These are phyloP conservation scores for Montipora cactus DNA, from an alignment of 64 coral and sea anemone genomes.

Conservation along the genomic window DNA sequence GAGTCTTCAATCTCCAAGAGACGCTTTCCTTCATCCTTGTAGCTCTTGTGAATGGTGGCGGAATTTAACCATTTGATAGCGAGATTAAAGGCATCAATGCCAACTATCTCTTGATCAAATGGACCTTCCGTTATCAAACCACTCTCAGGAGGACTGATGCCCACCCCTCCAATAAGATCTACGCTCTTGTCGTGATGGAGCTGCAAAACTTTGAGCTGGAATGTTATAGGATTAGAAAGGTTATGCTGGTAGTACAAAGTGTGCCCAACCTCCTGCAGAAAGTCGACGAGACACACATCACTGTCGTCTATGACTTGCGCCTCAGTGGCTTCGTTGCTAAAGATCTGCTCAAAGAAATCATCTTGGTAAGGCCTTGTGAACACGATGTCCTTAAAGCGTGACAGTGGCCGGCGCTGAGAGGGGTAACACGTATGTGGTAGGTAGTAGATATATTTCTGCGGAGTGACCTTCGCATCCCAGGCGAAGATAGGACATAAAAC, in stretches of 20 bases:
- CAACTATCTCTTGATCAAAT: slow-evolving; percentile 1
- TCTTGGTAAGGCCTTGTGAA: neutral
- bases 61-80: slow-evolving; percentile 27
- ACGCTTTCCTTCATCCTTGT: slow-evolving; percentile 9
- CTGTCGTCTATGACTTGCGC: neutral
- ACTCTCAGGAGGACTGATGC: slow-evolving; percentile 2
- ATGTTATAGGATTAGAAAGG: neutral
- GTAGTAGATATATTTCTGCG: neutral
- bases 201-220: slow-evolving; percentile 3
- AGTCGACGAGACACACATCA: slow-evolving; percentile 2
- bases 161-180: slow-evolving; percentile 15
- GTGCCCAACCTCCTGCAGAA: neutral
- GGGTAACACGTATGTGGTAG: slow-evolving; percentile 22
- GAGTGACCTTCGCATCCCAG: neutral
- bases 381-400: slow-evolving; percentile 10
- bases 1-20: neutral
- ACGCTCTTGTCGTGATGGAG: neutral
- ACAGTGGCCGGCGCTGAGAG: slow-evolving; percentile 11
- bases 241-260: slow-evolving; percentile 36
- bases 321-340: neutral
- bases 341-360: neutral
- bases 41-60: neutral
- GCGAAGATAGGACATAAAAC: slow-evolving; percentile 14
- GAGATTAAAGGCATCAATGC: slow-evolving; percentile 20
- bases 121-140: neutral